Evolutionary conservation across 2,113 vertebrate species (phyloP).

Genomic region (Corythaixoides concolor): DNA sequence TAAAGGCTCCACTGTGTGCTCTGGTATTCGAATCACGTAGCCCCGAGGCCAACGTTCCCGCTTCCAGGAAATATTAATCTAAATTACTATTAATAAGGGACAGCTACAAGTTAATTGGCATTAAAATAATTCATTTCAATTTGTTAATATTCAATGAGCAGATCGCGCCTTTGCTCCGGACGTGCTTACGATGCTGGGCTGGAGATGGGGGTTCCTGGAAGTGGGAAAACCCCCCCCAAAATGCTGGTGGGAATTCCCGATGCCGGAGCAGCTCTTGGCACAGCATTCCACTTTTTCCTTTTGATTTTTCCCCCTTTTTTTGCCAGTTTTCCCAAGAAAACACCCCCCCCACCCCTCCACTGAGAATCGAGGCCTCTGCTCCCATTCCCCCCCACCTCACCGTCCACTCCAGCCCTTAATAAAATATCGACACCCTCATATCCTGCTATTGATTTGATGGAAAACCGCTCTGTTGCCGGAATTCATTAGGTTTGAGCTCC

Average conservation of each 20-base stretch:
- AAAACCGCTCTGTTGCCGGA: not conserved
- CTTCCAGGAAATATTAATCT: slow-evolving; percentile 67
- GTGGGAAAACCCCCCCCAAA: not conserved
- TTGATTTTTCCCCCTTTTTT: not conserved
- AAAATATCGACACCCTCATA: slow-evolving; percentile 12
- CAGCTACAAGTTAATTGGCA: slow-evolving; percentile 74
- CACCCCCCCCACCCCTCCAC: too few species aligned
- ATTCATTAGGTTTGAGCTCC: not conserved
- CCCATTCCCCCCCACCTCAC: not conserved
- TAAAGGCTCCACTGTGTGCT: not conserved
- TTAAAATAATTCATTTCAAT: slow-evolving; percentile 74
- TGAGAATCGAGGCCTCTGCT: not conserved
- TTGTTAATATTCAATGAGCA: slow-evolving; percentile 74
- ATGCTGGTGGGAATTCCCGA: not conserved
- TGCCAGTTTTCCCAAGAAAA: not conserved
- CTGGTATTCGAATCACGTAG: not conserved
- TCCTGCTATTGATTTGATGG: slow-evolving; percentile 29
- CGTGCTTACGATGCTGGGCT: too few species aligned
- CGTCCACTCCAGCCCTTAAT: not conserved
- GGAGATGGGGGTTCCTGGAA: not conserved
- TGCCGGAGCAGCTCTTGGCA: too few species aligned
- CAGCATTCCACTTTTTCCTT: too few species aligned
- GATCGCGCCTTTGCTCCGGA: slow-evolving; percentile 27
- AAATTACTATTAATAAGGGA: slow-evolving; percentile 73
- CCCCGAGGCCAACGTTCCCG: not conserved